Base-by-base conservation (phyloP, 2,888 invertebrate species). In the Melanargia galathea region DNA sequence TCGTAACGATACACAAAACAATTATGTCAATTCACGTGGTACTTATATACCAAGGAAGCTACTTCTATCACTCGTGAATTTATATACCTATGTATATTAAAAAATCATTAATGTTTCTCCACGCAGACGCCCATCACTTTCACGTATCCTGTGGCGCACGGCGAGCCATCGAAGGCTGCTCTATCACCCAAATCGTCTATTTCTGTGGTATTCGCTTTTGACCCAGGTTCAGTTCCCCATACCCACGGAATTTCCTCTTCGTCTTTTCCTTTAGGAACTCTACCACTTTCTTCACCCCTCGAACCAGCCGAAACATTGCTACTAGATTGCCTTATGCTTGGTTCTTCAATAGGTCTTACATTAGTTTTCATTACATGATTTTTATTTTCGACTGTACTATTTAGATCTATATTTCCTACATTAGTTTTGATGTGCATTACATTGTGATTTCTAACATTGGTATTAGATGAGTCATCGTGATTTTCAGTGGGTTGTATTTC, bases 61-160 rank as follows among this genome's bases (percentile, higher is more conserved):
- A 5, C 26, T 1, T 2, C 8, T 8, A 5, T 30, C 8, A 30
- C 30, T 3, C 30, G 7, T 30, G 30, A 6, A 30, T 7, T 30
- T 30, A 30, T 30, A 7, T n/a, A n/a, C n/a, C n/a, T n/a, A n/a
- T n/a, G n/a, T n/a, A n/a, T n/a, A n/a, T n/a, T n/a, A n/a, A n/a
- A n/a, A n/a, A n/a, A n/a, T n/a, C n/a, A n/a, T 56, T 38, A 63
- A 13, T 66, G 61, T 11, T 58, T 63, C 4, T 65, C 54, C 1
- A 63, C 60, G 48, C 69, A 68, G 11, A 64, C 40, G 8, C 67
- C 67, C 26, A 49, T 35, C 7, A 71, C 57, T 58, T 65, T 71
- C 1, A 61, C 66, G 20, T 64, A 43, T 10, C 65, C 68, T 7
- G 59, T 60, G 0, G 70, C 59, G 54, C 70, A 71, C 2, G 16